Percentiles rank a stretch among this genome's conserved stretches.
These are phyloP conservation scores for Macrosteles quadrilineatus DNA, from an alignment of 1,140 invertebrate species.

Conservation along the genomic window DNA sequence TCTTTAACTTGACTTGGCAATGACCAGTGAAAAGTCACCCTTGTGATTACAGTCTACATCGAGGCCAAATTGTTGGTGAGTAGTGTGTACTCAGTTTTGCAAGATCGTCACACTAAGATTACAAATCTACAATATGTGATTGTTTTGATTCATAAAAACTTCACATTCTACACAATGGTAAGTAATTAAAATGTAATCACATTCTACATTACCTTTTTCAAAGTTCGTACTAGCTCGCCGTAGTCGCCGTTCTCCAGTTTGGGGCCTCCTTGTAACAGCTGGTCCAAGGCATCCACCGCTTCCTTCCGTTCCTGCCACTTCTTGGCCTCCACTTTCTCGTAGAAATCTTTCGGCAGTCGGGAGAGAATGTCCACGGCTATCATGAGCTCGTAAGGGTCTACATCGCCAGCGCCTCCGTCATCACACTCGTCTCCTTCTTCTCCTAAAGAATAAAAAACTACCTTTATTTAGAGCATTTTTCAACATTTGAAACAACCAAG, in stretches of 20 bases:
- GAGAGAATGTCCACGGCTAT: constrained; percentile 91
- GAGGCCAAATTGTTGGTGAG: too few species aligned
- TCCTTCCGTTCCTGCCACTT: constrained; percentile 98
- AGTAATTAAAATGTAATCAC: too few species aligned
- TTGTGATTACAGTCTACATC: too few species aligned
- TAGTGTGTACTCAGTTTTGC: too few species aligned
- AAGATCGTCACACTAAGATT: too few species aligned
- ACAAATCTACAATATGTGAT: too few species aligned
- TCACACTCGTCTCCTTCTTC: constrained; percentile 59
- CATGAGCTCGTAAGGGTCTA: constrained; percentile 90
- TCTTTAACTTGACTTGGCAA: too few species aligned
- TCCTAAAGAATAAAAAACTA: constrained; percentile 40
- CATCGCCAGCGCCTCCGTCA: constrained; percentile 63
- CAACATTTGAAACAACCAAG: too few species aligned
- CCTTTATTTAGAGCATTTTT: too few species aligned
- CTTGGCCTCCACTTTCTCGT: constrained; percentile 92
- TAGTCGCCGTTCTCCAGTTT: constrained; percentile 92
- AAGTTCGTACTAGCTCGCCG: constrained; percentile 79
- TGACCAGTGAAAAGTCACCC: too few species aligned
- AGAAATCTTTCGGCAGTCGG: constrained; percentile 94
- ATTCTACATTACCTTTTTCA: constrained; percentile 94
- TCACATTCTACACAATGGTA: too few species aligned
- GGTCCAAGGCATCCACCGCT: constrained; percentile 78
- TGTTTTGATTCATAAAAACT: too few species aligned
- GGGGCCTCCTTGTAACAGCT: constrained; percentile 74